Base-by-base conservation (phyloP, 2,113 vertebrate species). In the Propithecus coquereli region DNA sequence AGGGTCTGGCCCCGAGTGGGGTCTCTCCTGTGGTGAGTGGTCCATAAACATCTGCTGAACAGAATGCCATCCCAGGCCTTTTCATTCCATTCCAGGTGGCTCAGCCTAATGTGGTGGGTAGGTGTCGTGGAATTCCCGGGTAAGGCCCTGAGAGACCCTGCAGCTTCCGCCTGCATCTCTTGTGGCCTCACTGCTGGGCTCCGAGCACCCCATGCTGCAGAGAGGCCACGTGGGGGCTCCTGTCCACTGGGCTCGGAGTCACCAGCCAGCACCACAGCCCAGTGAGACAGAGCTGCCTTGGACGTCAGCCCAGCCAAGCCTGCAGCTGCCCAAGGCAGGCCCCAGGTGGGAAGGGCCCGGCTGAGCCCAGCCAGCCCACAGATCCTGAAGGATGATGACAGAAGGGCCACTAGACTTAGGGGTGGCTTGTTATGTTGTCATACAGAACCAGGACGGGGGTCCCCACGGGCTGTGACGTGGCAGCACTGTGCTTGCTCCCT, bases 201-300 rank as follows among this genome's bases (percentile, higher is more conserved):
- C 4, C 1, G 8, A 63, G 43, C 45, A 30, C 43, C 34, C 3
- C 5, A 23, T 23, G 34, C 5, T 27, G 9, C 25, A 0, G 3
- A 77, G n/a, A 84, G 25, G 68, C 30, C 1, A 50, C n/a, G 6
- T 25, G 23, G 54, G 68, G 37, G 43, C 37, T 52, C 89, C 20
- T 1, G 9, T 30, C 18, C 81, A 45, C 14, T 18, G 25, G 23
- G 47, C 30, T 20, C 17, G 2, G 9, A 45, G 40, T 17, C 13
- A 52, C 47, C 71, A 8, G 34, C 45, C 54, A 88, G 23, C 6
- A 13, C n/a, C 54, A 27, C 8, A 6, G 32, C 40, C 23, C 3
- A 20, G 40, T 18, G 8, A 0, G 37, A 57, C 6, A 5, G 3
- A 87, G 50, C 25, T 25, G 32, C 73, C 25, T 11, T 20, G 14